These are phyloP conservation scores for Mystacornis crossleyi DNA, from an alignment of 2,113 vertebrate genomes.

Conservation along the genomic window DNA sequence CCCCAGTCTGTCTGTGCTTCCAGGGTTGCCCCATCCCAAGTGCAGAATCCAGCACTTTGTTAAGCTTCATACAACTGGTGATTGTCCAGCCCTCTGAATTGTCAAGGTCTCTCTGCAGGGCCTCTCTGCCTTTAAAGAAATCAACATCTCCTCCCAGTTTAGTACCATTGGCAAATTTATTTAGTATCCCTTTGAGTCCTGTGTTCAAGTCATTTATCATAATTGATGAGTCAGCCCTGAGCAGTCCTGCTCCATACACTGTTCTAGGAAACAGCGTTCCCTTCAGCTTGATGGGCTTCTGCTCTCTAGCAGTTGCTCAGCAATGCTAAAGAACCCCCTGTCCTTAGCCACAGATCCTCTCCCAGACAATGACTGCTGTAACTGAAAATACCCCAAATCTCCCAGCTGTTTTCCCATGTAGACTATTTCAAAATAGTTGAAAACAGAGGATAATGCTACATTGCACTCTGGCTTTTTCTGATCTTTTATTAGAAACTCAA, in stretches of 20 bases:
- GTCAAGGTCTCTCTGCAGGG: background rate
- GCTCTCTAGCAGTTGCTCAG: background rate
- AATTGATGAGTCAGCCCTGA: background rate
- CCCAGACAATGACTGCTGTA: background rate
- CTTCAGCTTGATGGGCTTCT: background rate
- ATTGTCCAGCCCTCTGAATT: background rate
- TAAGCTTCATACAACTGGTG: background rate
- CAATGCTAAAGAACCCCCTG: background rate
- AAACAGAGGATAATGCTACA: background rate
- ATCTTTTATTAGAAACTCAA: background rate
- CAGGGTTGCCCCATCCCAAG: background rate
- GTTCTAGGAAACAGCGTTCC: background rate
- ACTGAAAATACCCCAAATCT: background rate
- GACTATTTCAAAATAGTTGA: background rate
- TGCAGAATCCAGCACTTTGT: background rate
- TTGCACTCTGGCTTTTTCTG: background rate
- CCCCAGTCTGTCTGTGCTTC: background rate
- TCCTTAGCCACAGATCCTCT: background rate
- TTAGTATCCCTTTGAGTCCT: background rate
- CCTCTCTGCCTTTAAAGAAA: background rate
- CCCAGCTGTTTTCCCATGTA: background rate
- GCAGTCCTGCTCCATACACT: background rate
- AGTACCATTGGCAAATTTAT: background rate
- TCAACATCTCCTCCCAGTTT: background rate
- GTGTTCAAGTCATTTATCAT: background rate